Evolutionary conservation across 2,888 invertebrate species (phyloP), one percentile per base, ranked within the genome.

Genomic region (Willowsia nigromaculata): DNA sequence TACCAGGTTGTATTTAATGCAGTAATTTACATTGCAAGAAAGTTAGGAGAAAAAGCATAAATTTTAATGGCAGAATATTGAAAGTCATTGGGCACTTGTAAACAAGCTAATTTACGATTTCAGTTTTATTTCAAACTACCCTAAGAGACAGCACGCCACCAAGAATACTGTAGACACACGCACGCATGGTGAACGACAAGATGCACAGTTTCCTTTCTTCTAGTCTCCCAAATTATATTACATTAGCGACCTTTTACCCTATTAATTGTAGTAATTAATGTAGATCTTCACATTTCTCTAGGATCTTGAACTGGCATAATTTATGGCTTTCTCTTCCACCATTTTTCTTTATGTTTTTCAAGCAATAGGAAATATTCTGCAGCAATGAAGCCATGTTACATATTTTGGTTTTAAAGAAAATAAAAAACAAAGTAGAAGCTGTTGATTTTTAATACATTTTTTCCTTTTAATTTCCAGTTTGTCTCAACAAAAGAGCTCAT

Each of bases 401-500:
- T n/a, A n/a, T n/a, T n/a, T 11, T 40, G 68, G 18, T 3, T 22
- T 22, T 4, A 40, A 40, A 71, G 18, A 22, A n/a, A 71, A 43
- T 13, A 22, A 6, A 43, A 27, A 78, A n/a, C 22, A 15, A 43
- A 78, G 30, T 30, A 47, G 13, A 30, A n/a, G 18, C 30, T 50
- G 30, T 43, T 71, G 50, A 50, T 78, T 53, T n/a, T n/a, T n/a
- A n/a, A n/a, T n/a, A n/a, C n/a, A n/a, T n/a, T 78, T 80, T 53
- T 33, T 59, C 22, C 40, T 6, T 53, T 78, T 37, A n/a, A 80
- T 82, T 82, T 82, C 82, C 82, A 82, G 82, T 62, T 82, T 82
- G 82, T 80, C 22, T 80, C 9, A 43, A 27, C n/a, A 18, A 62
- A 11, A 82, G 27, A 43, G 9, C 40, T 65, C 62, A 82, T 82